A percentile compares a stretch with the other conserved stretches of the same genome.
These are phyloP conservation scores for Anniella stebbinsi DNA, from an alignment of 2,797 vertebrate genomes.

Conservation along the genomic window DNA sequence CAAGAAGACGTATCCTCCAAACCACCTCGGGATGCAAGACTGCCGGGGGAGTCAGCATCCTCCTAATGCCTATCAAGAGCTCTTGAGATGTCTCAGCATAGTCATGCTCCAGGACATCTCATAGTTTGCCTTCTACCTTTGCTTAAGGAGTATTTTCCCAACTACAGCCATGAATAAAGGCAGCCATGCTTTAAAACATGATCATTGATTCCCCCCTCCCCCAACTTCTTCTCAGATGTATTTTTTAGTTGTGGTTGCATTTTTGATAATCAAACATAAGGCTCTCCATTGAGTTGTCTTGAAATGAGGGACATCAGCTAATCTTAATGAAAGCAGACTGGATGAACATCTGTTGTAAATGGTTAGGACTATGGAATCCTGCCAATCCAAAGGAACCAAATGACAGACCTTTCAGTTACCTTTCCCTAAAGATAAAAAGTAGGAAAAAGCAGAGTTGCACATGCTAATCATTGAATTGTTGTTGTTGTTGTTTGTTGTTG, in stretches of 20 bases:
- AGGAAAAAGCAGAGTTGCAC: not conserved
- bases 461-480: not conserved
- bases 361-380: not conserved
- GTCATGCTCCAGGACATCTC: not conserved
- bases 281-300: not conserved
- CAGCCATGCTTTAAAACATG: not conserved
- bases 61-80: slow-evolving; percentile 64
- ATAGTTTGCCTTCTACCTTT: not conserved
- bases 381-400: slow-evolving; percentile 16
- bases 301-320: slow-evolving; percentile 18
- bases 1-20: slow-evolving; percentile 62
- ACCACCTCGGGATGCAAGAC: slow-evolving; percentile 55
- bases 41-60: slow-evolving; percentile 49
- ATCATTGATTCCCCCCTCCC: not conserved
- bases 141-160: not conserved
- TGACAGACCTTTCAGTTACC: not conserved
- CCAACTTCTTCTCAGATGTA: not conserved
- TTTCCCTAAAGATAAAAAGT: not conserved
- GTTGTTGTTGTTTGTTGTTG: not conserved
- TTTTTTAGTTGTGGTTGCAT: not conserved
- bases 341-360: not conserved
- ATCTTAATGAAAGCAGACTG: slow-evolving; percentile 19
- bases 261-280: not conserved
- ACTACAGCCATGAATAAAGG: not conserved
- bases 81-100: slow-evolving; percentile 39